A percentile compares a stretch with the other conserved stretches of the same genome.
phyloP scores from a whole-genome alignment of 2,113 vertebrate species.

The Takifugu bimaculatus region DNA sequence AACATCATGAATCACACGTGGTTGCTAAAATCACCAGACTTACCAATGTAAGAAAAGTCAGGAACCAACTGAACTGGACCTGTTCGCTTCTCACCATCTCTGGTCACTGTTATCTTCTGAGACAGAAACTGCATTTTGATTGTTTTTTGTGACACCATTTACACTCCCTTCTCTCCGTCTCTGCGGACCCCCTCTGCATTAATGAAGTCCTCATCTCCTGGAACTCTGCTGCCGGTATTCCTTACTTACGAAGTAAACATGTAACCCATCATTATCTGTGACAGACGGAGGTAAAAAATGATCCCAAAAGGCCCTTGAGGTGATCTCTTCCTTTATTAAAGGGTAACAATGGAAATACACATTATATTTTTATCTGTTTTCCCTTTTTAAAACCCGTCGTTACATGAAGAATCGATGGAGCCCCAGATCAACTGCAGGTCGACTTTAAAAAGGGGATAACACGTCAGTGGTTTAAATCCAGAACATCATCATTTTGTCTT shows the following conservation, averaged over 20 bases:
- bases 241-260: neutral
- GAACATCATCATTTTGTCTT: conserved; percentile 30
- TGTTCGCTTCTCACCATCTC: too few relatives aligned
- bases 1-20: too few relatives aligned
- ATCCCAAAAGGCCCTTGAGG: conserved; percentile 55
- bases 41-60: too few relatives aligned
- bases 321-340: conserved; percentile 74
- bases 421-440: conserved; percentile 30
- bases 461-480: conserved; percentile 41
- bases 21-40: too few relatives aligned
- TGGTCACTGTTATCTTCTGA: too few relatives aligned
- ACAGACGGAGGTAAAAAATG: conserved; percentile 19
- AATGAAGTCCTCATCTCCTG: too few relatives aligned
- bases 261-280: neutral
- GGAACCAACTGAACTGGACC: too few relatives aligned
- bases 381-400: conserved; percentile 54
- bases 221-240: too few relatives aligned
- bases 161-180: too few relatives aligned
- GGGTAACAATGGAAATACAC: conserved; percentile 72
- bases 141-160: too few relatives aligned
- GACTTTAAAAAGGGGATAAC: conserved; percentile 63
- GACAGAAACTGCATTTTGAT: too few relatives aligned
- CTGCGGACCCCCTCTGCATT: too few relatives aligned
- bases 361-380: conserved; percentile 31
- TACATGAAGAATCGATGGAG: conserved; percentile 28